Conservation (phyloP, 92 coral and sea anemone species). For the Micromussa lordhowensis region DNA sequence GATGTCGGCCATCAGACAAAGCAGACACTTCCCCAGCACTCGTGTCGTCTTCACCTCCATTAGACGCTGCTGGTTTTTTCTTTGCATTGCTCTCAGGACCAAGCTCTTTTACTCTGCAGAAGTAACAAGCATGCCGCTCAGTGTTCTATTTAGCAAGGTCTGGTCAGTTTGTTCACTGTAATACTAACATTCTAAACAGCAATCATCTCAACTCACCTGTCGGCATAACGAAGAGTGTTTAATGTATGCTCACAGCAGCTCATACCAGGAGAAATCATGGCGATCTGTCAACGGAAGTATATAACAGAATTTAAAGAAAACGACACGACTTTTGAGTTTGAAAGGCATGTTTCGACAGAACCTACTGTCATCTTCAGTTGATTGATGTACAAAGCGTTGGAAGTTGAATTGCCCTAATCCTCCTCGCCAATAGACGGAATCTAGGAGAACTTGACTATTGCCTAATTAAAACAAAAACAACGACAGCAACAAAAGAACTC, state of each 20-base stretch:
- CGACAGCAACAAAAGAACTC: conserved; percentile 20
- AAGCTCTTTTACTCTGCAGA: conserved; percentile 91
- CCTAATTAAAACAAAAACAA: neutral
- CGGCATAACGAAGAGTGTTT: conserved; percentile 97
- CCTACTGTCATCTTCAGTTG: too few relatives aligned
- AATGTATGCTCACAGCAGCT: conserved; percentile 96
- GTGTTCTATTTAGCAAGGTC: neutral
- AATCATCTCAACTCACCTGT: conserved; percentile 71
- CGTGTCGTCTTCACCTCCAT: conserved; percentile 69
- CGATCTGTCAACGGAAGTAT: conserved; percentile 71
- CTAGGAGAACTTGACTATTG: neutral
- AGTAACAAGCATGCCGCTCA: neutral
- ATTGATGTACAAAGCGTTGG: too few relatives aligned
- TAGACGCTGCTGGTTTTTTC: conserved; percentile 77
- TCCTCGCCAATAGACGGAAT: too few relatives aligned
- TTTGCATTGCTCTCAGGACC: conserved; percentile 90
- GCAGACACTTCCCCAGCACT: conserved; percentile 72
- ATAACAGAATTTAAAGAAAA: neutral
- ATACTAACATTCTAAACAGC: neutral
- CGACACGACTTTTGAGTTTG: too few relatives aligned
- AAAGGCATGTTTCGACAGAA: too few relatives aligned
- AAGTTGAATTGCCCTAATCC: too few relatives aligned
- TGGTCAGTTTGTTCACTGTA: neutral
- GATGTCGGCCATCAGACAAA: conserved; percentile 73
- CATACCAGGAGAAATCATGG: conserved; percentile 98